These are phyloP conservation scores for Cepaea nemoralis DNA, from an alignment of 1,140 invertebrate species.

Conservation along the genomic window DNA sequence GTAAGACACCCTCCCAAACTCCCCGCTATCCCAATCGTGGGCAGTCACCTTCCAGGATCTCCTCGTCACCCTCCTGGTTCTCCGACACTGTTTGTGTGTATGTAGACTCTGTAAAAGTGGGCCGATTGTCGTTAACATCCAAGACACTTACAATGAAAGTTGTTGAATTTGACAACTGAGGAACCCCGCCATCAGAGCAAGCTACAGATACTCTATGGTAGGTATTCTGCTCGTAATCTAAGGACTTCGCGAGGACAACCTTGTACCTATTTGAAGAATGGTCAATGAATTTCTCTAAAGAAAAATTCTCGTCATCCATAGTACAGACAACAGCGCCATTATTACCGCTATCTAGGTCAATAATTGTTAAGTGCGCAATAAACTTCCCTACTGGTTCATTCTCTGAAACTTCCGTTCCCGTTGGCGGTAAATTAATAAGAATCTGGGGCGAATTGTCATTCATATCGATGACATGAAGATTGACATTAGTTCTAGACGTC, in stretches of 20 bases:
- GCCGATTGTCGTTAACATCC: conserved; percentile 96
- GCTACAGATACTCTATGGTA: conserved; percentile 70
- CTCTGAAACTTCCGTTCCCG: conserved; percentile 53
- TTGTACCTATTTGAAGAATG: conserved; percentile 48
- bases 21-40: conserved; percentile 45
- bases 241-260: conserved; percentile 45
- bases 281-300: conserved; percentile 43
- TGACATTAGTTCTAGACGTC: conserved; percentile 49
- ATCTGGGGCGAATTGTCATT: conserved; percentile 65
- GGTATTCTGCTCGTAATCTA: conserved; percentile 59
- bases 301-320: conserved; percentile 51
- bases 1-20: conserved; percentile 42
- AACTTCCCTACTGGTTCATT: conserved; percentile 52
- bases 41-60: conserved; percentile 65
- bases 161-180: conserved; percentile 83
- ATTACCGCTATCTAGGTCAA: conserved; percentile 61
- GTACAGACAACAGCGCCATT: conserved; percentile 61
- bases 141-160: conserved; percentile 89
- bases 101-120: conserved; percentile 91
- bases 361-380: conserved; percentile 63
- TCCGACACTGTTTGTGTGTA: conserved; percentile 79
- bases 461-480: conserved; percentile 58
- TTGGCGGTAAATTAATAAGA: conserved; percentile 54
- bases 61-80: conserved; percentile 25
- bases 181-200: conserved; percentile 79